A percentile compares a stretch with the other conserved stretches of the same genome.
Conservation (phyloP, 2,888 invertebrate species). For the Neuroscelio doddi region DNA sequence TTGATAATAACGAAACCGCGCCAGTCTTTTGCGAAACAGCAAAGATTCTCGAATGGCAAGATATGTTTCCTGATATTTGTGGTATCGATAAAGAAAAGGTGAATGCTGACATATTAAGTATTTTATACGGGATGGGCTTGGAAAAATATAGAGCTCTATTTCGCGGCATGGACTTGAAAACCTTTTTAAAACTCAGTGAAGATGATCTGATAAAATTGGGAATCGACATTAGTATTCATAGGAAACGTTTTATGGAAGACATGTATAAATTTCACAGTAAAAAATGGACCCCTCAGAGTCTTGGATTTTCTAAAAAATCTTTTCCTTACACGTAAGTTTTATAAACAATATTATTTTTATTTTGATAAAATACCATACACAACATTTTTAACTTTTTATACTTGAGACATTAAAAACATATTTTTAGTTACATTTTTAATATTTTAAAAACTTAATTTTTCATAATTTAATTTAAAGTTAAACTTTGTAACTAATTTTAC, state of each 20-base stretch:
- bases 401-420: too few relatives aligned
- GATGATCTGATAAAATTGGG: slow-evolving; percentile 75
- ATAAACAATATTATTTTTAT: neutral
- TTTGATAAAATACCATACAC: too few relatives aligned
- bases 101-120: slow-evolving; percentile 73
- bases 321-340: slow-evolving; percentile 49
- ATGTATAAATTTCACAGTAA: slow-evolving; percentile 76
- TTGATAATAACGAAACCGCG: slow-evolving; percentile 36
- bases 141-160: slow-evolving; percentile 74
- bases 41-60: slow-evolving; percentile 71
- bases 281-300: slow-evolving; percentile 73
- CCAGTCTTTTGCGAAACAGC: slow-evolving; percentile 53
- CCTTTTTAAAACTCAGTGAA: slow-evolving; percentile 76
- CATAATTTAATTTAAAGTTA: too few relatives aligned
- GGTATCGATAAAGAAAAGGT: slow-evolving; percentile 41
- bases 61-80: slow-evolving; percentile 73
- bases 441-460: too few relatives aligned
- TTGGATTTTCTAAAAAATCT: slow-evolving; percentile 51
- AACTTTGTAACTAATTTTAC: too few relatives aligned
- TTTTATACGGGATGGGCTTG: slow-evolving; percentile 77
- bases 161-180: slow-evolving; percentile 74
- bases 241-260: slow-evolving; percentile 74
- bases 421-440: too few relatives aligned
- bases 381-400: too few relatives aligned
- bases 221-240: slow-evolving; percentile 76